These are phyloP conservation scores for Atta texana DNA, from an alignment of 1,140 invertebrate genomes.

Conservation along the genomic window DNA sequence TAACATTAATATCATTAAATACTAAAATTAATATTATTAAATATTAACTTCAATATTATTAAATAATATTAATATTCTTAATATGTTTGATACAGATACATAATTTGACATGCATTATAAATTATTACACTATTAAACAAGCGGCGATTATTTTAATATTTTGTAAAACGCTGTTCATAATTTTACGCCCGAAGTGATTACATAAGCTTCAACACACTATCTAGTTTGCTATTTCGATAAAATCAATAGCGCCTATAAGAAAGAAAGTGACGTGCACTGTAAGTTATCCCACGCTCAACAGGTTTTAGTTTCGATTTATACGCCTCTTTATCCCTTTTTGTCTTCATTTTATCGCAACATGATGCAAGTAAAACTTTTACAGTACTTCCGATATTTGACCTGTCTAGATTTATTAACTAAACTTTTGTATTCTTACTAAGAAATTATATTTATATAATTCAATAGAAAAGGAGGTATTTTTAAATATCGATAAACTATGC, in stretches of 20 bases:
- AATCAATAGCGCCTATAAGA: constrained; percentile 12
- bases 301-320: constrained; percentile 45
- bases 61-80: constrained; percentile 20
- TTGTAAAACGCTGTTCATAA: background rate
- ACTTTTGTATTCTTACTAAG: background rate
- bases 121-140: background rate
- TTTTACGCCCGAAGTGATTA: constrained; percentile 24
- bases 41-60: background rate
- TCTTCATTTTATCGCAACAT: constrained; percentile 21
- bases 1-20: background rate
- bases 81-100: background rate
- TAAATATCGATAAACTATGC: background rate
- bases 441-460: background rate
- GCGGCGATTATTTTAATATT: background rate
- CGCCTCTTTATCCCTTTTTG: background rate
- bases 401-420: background rate
- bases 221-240: constrained; percentile 20
- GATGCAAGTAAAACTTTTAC: constrained; percentile 6
- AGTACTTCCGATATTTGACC: background rate
- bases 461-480: background rate
- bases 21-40: constrained; percentile 7
- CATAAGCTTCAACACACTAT: background rate
- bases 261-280: constrained; percentile 26
- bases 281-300: constrained; percentile 54
- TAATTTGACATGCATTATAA: background rate